Conservation (phyloP, 1,140 invertebrate species). For the Drosophila parabipectinata region DNA sequence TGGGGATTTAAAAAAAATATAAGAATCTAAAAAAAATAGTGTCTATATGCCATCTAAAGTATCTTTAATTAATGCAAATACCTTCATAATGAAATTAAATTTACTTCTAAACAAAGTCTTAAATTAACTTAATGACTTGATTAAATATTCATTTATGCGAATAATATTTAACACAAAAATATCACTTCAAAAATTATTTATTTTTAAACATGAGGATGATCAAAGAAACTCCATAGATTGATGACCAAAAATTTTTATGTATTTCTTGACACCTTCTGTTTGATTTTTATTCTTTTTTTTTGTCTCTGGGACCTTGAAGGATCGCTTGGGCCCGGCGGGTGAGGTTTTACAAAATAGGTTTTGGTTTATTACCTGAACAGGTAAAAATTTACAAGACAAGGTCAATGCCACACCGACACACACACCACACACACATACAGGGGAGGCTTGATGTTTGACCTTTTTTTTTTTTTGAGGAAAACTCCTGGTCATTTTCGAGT, state of each 20-base stretch:
- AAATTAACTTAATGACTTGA: not conserved
- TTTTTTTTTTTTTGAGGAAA: constrained; percentile 20
- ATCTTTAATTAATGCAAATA: not conserved
- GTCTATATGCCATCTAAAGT: not conserved
- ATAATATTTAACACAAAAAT: not conserved
- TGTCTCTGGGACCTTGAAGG: constrained; percentile 15
- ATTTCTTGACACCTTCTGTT: constrained; percentile 8
- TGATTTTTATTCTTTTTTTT: not conserved
- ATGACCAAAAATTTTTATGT: constrained; percentile 5
- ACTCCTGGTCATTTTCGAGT: constrained; percentile 23
- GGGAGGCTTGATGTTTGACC: constrained; percentile 23
- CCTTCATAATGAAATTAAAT: not conserved
- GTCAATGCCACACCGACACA: constrained; percentile 43
- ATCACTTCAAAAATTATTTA: not conserved
- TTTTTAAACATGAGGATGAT: not conserved
- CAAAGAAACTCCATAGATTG: not conserved
- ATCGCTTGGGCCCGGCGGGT: not conserved
- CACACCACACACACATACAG: constrained; percentile 4
- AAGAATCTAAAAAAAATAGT: no score
- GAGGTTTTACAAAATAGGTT: constrained; percentile 5
- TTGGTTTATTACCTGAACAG: constrained; percentile 6
- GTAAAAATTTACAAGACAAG: constrained; percentile 43
- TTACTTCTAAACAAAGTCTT: not conserved
- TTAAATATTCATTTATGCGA: not conserved
- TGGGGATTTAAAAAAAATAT: not conserved